Conservation (phyloP, 2,797 vertebrate species). For the Pterois miles region DNA sequence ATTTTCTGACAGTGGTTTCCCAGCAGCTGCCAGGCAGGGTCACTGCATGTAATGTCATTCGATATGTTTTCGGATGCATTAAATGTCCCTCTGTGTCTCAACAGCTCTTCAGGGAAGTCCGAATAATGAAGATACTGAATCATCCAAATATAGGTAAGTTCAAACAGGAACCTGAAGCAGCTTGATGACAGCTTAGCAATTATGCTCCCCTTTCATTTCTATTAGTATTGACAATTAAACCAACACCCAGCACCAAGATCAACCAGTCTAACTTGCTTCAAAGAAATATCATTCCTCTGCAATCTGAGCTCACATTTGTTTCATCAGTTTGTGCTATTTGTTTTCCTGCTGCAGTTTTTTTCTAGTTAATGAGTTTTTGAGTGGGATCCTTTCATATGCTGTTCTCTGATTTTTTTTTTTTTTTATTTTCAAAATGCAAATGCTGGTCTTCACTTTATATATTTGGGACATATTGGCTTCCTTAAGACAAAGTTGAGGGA, state of each 20-base stretch:
- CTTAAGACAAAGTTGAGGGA: background rate
- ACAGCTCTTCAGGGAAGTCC: constrained; percentile 96
- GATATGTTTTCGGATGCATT: constrained; percentile 4
- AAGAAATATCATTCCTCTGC: background rate
- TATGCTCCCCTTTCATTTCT: background rate
- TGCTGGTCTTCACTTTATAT: background rate
- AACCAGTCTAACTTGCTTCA: background rate
- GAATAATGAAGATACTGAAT: constrained; percentile 98
- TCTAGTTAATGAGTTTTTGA: background rate
- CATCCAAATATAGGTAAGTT: constrained; percentile 95
- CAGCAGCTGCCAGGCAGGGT: background rate
- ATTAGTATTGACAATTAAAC: constrained; percentile 1
- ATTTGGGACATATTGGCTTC: background rate
- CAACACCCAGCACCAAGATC: background rate
- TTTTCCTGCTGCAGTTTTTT: background rate
- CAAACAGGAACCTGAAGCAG: constrained; percentile 5
- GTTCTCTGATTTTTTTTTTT: background rate
- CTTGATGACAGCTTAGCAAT: background rate
- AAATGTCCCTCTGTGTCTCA: constrained; percentile 69
- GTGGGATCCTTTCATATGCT: background rate
- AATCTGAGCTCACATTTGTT: background rate
- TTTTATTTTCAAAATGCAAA: background rate
- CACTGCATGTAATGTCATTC: constrained; percentile 16
- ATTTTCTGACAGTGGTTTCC: constrained; percentile 13
- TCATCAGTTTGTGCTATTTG: background rate